Percentiles rank a stretch among this genome's conserved stretches.
These are phyloP conservation scores for Drosophila pruinosa DNA, from an alignment of 1,140 invertebrate genomes.

Conservation along the genomic window DNA sequence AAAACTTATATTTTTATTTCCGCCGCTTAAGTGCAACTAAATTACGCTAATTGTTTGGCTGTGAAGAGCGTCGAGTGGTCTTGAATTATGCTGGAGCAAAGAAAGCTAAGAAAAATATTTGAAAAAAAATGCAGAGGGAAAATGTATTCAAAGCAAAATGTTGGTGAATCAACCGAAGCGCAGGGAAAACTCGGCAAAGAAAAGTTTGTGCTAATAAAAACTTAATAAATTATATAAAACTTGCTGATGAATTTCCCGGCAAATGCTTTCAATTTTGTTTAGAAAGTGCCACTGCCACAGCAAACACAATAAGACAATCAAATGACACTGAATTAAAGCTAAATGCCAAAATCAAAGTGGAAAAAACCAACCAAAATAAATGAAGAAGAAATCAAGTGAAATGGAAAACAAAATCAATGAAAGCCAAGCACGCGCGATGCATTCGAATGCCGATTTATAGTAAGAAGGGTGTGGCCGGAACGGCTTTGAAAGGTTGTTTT, in stretches of 20 bases:
- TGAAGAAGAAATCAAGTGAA: conserved; percentile 57
- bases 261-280: conserved; percentile 54
- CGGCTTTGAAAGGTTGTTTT: background rate
- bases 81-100: conserved; percentile 42
- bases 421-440: conserved; percentile 42
- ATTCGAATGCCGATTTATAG: conserved; percentile 33
- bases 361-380: conserved; percentile 11
- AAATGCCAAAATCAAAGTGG: conserved; percentile 41
- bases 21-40: conserved; percentile 75
- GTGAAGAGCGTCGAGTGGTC: conserved; percentile 40
- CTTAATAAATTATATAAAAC: conserved; percentile 55
- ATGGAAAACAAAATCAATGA: conserved; percentile 65
- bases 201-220: conserved; percentile 26
- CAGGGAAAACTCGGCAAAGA: background rate
- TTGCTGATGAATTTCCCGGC: conserved; percentile 61
- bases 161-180: conserved; percentile 2
- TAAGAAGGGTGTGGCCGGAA: conserved; percentile 49
- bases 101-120: conserved; percentile 14
- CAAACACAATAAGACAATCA: conserved; percentile 13
- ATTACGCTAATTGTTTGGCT: conserved; percentile 71
- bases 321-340: conserved; percentile 52
- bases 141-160: conserved; percentile 9
- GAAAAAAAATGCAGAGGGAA: conserved; percentile 17
- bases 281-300: conserved; percentile 45
- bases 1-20: conserved; percentile 69